A percentile compares a stretch with the other conserved stretches of the same genome.
Conservation (phyloP, 2,797 vertebrate species). For the Clarias platycephalus region DNA sequence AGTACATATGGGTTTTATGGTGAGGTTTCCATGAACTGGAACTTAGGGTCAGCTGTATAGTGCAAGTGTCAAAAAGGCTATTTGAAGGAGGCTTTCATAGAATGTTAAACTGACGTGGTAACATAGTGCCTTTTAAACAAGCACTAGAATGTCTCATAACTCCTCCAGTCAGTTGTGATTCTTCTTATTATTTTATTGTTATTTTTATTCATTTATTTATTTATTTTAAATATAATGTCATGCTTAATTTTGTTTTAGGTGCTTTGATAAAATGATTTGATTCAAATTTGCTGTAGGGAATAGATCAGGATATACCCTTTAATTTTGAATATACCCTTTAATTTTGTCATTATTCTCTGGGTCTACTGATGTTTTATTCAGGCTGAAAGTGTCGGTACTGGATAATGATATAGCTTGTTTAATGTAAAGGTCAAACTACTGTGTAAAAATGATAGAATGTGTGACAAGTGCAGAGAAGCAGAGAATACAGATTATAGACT, state of each 20-base stretch:
- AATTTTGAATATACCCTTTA: neutral
- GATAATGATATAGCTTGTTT: neutral
- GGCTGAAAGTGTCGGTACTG: neutral
- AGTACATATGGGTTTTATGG: neutral
- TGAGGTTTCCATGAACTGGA: neutral
- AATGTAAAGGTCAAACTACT: constrained; percentile 38
- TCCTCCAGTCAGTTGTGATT: constrained; percentile 1
- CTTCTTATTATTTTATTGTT: neutral
- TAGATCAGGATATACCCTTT: neutral
- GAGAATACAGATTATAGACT: neutral
- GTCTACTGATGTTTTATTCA: neutral
- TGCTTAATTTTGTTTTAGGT: neutral
- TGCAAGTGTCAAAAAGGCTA: neutral
- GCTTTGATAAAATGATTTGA: neutral
- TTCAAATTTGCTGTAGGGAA: neutral
- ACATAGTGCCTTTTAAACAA: constrained; percentile 8
- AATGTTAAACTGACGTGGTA: constrained; percentile 28
- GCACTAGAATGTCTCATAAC: constrained; percentile 4
- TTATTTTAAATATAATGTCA: neutral
- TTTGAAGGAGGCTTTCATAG: constrained; percentile 8
- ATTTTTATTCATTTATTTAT: too few relatives aligned
- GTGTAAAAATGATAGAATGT: constrained; percentile 6
- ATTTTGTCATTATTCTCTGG: constrained; percentile 4
- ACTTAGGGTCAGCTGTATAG: neutral
- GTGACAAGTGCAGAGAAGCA: neutral